phyloP scores from a whole-genome alignment of 2,797 vertebrate genomes.

The Tenualosa thibaudeaui region DNA sequence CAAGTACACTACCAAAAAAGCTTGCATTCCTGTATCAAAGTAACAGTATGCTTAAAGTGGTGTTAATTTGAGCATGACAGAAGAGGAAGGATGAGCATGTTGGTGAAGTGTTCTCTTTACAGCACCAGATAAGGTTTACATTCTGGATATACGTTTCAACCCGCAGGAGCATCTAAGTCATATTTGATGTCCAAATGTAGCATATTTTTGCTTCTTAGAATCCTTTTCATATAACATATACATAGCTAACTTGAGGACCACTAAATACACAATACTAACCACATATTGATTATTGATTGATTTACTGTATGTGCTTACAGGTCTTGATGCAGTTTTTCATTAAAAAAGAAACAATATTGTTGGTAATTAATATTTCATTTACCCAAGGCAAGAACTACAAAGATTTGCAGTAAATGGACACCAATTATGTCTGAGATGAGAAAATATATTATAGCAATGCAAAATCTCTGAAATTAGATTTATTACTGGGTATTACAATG shows the following conservation, averaged over 20 bases:
- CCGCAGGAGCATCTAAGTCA: neutral
- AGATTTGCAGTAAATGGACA: neutral
- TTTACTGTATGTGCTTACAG: too few species aligned
- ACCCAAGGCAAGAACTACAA: neutral
- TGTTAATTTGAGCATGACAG: neutral
- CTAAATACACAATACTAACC: neutral
- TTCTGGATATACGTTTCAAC: neutral
- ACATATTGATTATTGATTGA: neutral
- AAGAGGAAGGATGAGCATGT: neutral
- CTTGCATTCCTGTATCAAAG: neutral
- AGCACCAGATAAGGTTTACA: neutral
- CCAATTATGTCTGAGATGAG: neutral
- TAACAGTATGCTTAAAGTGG: neutral
- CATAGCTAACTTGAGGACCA: neutral
- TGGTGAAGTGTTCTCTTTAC: neutral
- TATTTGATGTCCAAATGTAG: constrained; percentile 10
- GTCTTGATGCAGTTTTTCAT: too few species aligned
- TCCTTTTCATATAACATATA: neutral
- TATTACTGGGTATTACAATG: neutral
- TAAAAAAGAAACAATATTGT: neutral
- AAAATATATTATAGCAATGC: neutral
- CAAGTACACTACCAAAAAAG: neutral
- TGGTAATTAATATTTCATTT: neutral
- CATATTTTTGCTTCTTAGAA: neutral
- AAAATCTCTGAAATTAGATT: neutral